Base-by-base conservation (phyloP, 1,140 invertebrate genomes). In the Vanessa atalanta region DNA sequence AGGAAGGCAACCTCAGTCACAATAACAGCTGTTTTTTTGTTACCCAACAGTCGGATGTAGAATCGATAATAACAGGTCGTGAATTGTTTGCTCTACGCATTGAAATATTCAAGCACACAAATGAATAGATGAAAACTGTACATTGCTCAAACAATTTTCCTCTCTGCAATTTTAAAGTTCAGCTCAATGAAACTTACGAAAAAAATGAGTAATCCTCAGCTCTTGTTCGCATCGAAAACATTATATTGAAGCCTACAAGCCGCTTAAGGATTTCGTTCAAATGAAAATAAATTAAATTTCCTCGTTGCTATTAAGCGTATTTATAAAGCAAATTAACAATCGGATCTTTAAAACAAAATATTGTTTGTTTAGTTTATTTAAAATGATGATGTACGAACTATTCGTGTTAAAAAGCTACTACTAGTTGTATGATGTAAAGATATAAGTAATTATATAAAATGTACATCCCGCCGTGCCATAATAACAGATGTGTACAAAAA, bases 21-120 rank as follows among this genome's bases (percentile, higher is more conserved):
- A 50, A 37, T 47, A 70, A 70, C 68, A 70, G 68, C 43, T 69
- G 67, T 69, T 69, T 57, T 20, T 31, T 69, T 69, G 67, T 69
- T 60, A 43, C 53, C 67, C 53, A 69, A 60, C 67, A 69, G 43
- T 57, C 67, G 55, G 47, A 60, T 16, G 53, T 26, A 53, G 53
- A 69, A 69, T 69, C 67, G 67, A 69, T 69, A 69, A 50, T 60
- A 60, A 50, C 68, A 47, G 57, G 47, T 70, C 68, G 68, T 43
- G 57, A 70, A 69, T 70, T 70, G 57, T 70, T 70, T 70, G 68
- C 68, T 26, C 15, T 63, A 61, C 68, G 68, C 43, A 57, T 69
- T 60, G 15, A 70, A 70, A 37, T 50, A 61, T 63, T 63, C 47
- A 65, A 43, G 7, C 16, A 48, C 63, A 48, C 63, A 43, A 8